phyloP scores from a whole-genome alignment of 2,797 vertebrate species.

The Tokudaia muenninki region DNA sequence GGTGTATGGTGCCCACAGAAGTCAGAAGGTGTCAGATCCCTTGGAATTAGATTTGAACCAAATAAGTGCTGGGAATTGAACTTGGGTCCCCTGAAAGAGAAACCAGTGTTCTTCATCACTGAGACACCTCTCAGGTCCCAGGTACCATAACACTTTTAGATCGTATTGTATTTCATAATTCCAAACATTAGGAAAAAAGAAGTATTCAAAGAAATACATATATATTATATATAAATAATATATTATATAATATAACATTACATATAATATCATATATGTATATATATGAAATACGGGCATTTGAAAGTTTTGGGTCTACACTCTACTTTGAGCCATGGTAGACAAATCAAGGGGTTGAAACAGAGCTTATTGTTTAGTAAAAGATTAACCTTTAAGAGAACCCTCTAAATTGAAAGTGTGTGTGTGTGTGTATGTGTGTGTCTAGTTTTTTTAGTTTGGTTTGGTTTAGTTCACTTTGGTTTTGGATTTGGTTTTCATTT shows the following conservation, averaged over 20 bases:
- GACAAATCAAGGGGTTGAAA: constrained; percentile 2
- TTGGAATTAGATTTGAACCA: background rate
- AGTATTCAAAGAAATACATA: constrained; percentile 45
- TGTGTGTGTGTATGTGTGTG: background rate
- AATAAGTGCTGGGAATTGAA: background rate
- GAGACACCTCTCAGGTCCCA: too few species aligned
- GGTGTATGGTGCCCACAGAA: background rate
- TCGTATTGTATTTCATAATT: constrained; percentile 12
- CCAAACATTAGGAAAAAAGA: background rate
- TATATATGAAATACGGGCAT: background rate
- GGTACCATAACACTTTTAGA: background rate
- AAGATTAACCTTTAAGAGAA: constrained; percentile 38
- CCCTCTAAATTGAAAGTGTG: background rate
- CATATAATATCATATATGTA: too few species aligned
- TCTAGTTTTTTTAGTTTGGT: background rate
- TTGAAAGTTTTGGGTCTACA: background rate
- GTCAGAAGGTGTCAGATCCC: background rate
- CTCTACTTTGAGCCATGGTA: constrained; percentile 53
- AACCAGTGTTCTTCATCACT: background rate
- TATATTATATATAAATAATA: background rate
- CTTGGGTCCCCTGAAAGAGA: background rate
- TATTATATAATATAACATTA: too few species aligned
- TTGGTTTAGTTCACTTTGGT: background rate
- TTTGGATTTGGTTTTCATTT: background rate
- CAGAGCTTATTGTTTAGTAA: constrained; percentile 55